A percentile compares a stretch with the other conserved stretches of the same genome.
phyloP scores from a whole-genome alignment of 1,140 invertebrate genomes.

The Drosophila micromelanica region DNA sequence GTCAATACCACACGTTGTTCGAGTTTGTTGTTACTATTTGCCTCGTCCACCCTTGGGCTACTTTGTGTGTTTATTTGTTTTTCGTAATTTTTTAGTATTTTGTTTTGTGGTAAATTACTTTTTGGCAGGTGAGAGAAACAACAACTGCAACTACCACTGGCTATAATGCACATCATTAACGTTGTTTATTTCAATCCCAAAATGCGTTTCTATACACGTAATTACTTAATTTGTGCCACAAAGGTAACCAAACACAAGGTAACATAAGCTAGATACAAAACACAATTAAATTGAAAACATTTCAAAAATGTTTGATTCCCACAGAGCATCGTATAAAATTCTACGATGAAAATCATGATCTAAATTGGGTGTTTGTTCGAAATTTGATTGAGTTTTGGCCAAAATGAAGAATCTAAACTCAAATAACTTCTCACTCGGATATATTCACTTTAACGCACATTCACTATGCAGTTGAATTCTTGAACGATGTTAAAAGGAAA shows the following conservation, averaged over 20 bases:
- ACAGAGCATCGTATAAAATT: no score
- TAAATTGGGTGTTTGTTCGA: no score
- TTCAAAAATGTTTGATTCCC: no score
- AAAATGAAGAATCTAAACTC: no score
- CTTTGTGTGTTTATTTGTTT: constrained; percentile 20
- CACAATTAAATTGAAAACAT: no score
- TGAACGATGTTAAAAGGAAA: constrained; percentile 2
- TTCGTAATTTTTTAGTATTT: constrained; percentile 8
- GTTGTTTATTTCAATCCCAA: constrained; percentile 30
- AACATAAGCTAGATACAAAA: background rate
- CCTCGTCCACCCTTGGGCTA: constrained; percentile 11
- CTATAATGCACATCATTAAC: constrained; percentile 66
- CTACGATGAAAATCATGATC: no score
- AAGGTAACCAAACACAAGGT: background rate
- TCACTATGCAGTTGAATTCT: background rate
- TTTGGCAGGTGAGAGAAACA: constrained; percentile 64
- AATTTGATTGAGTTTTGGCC: no score
- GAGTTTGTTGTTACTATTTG: constrained; percentile 32
- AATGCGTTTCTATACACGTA: constrained; percentile 11
- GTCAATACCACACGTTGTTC: constrained; percentile 65
- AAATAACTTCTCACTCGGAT: no score
- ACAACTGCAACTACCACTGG: constrained; percentile 18
- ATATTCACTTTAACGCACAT: background rate
- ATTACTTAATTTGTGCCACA: constrained; percentile 36
- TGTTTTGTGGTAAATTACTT: constrained; percentile 44